A percentile compares a stretch with the other conserved stretches of the same genome.
These are phyloP conservation scores for Donacobius atricapilla DNA, from an alignment of 2,113 vertebrate genomes.

Conservation along the genomic window DNA sequence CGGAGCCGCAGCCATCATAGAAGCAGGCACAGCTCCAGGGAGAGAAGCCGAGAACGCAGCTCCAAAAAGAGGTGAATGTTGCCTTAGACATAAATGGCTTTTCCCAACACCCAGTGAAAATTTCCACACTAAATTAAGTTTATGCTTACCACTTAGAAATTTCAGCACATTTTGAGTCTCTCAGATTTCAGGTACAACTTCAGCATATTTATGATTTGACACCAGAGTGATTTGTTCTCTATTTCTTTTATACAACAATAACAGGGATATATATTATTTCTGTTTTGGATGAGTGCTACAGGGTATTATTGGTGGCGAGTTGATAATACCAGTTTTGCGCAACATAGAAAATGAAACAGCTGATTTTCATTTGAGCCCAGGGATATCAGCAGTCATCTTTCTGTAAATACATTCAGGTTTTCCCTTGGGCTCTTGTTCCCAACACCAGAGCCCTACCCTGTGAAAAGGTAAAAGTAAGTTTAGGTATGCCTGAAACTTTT, in stretches of 20 bases:
- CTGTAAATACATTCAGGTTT: background rate
- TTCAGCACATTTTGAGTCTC: background rate
- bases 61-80: constrained; percentile 75
- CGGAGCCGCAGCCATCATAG: constrained; percentile 80
- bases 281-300: background rate
- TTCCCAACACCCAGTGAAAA: background rate
- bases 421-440: background rate
- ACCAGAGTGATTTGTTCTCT: background rate
- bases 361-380: background rate
- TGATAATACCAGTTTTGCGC: background rate
- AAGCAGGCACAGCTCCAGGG: constrained; percentile 80
- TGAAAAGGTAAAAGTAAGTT: background rate
- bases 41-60: constrained; percentile 78
- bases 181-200: background rate
- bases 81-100: background rate
- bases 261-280: background rate
- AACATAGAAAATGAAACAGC: background rate
- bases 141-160: background rate
- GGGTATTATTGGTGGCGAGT: background rate
- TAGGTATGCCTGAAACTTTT: background rate
- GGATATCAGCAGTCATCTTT: background rate
- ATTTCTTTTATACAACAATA: background rate
- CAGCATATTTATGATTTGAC: background rate
- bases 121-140: background rate
- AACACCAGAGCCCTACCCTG: background rate